A percentile compares a stretch with the other conserved stretches of the same genome.
These are phyloP conservation scores for Botrylloides violaceus DNA, from an alignment of 23 tunicate genomes.

Conservation along the genomic window DNA sequence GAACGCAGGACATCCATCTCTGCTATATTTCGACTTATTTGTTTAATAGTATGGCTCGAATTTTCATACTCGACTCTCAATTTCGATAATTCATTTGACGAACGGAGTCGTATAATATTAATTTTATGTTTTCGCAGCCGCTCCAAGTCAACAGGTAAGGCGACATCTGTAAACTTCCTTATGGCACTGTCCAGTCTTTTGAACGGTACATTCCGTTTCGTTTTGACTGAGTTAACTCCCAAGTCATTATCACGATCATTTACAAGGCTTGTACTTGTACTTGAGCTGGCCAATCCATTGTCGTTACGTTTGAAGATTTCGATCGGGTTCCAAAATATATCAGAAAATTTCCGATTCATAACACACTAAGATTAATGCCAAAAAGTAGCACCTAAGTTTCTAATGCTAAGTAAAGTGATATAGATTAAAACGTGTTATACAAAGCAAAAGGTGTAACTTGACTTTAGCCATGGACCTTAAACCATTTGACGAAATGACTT, in stretches of 20 bases:
- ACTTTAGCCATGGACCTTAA: no score
- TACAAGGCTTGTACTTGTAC: neutral
- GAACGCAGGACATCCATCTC: conserved; percentile 49
- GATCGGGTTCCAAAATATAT: neutral
- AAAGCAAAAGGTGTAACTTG: no score
- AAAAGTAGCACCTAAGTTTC: no score
- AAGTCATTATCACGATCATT: conserved; percentile 12
- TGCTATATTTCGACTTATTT: conserved; percentile 26
- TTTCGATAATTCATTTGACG: conserved; percentile 5
- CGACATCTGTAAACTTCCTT: neutral
- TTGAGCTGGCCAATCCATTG: neutral
- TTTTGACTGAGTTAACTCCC: neutral
- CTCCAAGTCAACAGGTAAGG: conserved; percentile 11
- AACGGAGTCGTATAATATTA: conserved; percentile 8
- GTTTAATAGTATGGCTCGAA: conserved; percentile 1
- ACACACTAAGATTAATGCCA: no score
- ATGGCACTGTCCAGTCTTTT: conserved; percentile 9
- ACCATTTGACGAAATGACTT: no score
- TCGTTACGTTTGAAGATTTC: neutral
- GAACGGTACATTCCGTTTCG: conserved; percentile 13
- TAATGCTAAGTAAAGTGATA: no score
- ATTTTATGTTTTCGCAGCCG: conserved; percentile 7
- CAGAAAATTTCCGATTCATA: conserved; percentile 7
- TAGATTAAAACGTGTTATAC: no score
- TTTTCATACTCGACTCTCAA: conserved; percentile 6